Conservation (phyloP, 2,797 vertebrate genomes). For the Huso huso region DNA sequence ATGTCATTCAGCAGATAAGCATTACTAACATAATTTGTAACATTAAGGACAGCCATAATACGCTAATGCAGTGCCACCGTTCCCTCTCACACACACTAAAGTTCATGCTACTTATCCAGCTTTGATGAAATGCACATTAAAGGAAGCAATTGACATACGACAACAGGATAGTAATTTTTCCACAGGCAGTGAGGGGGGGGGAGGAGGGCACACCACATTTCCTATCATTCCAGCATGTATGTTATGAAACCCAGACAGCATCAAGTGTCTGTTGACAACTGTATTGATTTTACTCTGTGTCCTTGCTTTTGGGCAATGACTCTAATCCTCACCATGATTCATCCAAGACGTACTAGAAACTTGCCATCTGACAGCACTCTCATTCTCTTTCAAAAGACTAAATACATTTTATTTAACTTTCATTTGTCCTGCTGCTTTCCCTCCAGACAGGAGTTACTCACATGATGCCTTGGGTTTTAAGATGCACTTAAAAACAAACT, state of each 20-base stretch:
- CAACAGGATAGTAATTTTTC: neutral
- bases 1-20: too few species aligned
- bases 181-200: neutral
- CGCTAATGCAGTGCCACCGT: too few species aligned
- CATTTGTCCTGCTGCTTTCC: neutral
- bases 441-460: neutral
- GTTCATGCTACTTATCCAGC: neutral
- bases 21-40: too few species aligned
- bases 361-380: neutral
- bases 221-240: neutral
- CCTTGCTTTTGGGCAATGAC: neutral
- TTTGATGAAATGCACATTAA: neutral
- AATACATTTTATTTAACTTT: neutral
- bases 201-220: neutral
- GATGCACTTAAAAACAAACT: neutral
- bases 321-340: neutral
- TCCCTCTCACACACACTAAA: neutral
- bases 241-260: neutral
- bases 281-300: neutral
- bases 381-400: neutral
- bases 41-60: too few species aligned
- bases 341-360: neutral
- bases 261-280: neutral
- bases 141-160: neutral
- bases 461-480: neutral